These are phyloP conservation scores for Uria lomvia DNA, from an alignment of 2,113 vertebrate genomes.

Conservation along the genomic window DNA sequence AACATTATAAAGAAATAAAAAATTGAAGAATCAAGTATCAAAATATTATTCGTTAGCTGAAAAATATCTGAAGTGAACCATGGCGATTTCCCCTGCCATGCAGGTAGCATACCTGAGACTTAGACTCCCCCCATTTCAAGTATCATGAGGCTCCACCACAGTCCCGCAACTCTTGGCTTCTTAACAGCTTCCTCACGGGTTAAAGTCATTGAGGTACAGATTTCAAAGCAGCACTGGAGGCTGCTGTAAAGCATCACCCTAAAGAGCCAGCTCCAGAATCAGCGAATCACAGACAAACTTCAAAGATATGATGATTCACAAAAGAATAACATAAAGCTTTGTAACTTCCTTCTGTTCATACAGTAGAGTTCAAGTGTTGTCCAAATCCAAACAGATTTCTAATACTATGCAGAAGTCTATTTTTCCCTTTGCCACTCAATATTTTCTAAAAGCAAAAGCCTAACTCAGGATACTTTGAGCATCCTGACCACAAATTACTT, in stretches of 20 bases:
- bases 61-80: background rate
- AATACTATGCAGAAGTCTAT: background rate
- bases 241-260: background rate
- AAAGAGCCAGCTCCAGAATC: background rate
- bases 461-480: background rate
- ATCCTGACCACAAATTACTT: background rate
- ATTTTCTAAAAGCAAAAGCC: background rate
- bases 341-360: background rate
- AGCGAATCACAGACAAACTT: background rate
- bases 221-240: background rate
- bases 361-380: background rate
- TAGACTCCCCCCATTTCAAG: too few species aligned
- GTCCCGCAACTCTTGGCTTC: background rate
- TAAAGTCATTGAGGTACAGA: background rate
- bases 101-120: background rate
- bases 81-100: background rate
- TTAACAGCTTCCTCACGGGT: background rate
- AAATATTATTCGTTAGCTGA: background rate
- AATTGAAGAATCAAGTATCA: background rate
- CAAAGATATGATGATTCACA: background rate
- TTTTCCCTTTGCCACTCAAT: background rate
- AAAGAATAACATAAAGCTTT: background rate
- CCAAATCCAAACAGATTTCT: background rate
- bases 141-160: background rate
- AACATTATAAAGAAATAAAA: background rate